Conservation (phyloP, 2,888 invertebrate species). For the Lycocerus yunnanus region DNA sequence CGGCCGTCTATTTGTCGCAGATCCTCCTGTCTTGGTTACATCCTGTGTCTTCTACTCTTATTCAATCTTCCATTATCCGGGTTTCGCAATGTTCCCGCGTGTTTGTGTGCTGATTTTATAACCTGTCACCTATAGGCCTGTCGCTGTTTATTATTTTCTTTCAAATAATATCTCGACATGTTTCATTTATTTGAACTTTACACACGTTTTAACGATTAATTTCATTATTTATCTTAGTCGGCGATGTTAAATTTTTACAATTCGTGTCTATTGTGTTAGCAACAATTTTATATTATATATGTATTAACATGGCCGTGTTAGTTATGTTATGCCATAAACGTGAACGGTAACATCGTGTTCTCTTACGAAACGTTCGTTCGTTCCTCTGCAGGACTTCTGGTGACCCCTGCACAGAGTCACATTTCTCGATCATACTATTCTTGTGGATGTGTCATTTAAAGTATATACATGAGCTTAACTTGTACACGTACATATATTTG, state of each 20-base stretch:
- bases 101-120: slow-evolving; percentile 48
- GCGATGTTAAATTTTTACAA: background rate
- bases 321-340: slow-evolving; percentile 30
- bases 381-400: slow-evolving; percentile 27
- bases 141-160: slow-evolving; percentile 45
- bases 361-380: slow-evolving; percentile 18
- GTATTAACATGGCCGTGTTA: slow-evolving; percentile 22
- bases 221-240: background rate
- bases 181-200: slow-evolving; percentile 28
- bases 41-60: slow-evolving; percentile 47
- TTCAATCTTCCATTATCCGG: slow-evolving; percentile 52
- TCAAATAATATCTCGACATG: slow-evolving; percentile 21
- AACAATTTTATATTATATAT: background rate
- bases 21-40: slow-evolving; percentile 42
- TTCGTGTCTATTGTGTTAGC: background rate
- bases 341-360: slow-evolving; percentile 27
- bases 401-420: slow-evolving; percentile 27
- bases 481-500: slow-evolving; percentile 32
- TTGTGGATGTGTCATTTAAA: slow-evolving; percentile 31
- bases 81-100: slow-evolving; percentile 41
- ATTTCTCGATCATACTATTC: slow-evolving; percentile 22
- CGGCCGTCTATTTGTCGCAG: slow-evolving; percentile 44
- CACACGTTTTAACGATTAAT: slow-evolving; percentile 8
- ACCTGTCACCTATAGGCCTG: slow-evolving; percentile 50
- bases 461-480: slow-evolving; percentile 31